phyloP scores from a whole-genome alignment of 2,888 invertebrate genomes.

The Meganola albula region DNA sequence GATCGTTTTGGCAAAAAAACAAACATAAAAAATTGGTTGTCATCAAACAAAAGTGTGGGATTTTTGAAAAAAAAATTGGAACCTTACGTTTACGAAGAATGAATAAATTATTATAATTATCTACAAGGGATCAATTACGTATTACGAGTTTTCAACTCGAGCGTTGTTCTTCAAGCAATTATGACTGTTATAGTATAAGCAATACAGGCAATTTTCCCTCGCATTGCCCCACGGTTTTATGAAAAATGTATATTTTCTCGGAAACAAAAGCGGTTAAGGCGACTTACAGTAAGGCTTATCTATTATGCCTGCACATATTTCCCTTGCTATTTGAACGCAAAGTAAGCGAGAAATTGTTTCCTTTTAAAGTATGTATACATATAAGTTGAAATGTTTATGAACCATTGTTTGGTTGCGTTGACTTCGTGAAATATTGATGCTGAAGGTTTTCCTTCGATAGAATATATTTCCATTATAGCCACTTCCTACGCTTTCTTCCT shows the following conservation, averaged over 20 bases:
- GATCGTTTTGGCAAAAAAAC: no score
- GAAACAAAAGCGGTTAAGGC: conserved; percentile 64
- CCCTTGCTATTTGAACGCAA: conserved; percentile 57
- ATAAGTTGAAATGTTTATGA: conserved; percentile 44
- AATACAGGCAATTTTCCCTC: conserved; percentile 56
- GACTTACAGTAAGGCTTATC: conserved; percentile 61
- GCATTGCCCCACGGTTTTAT: conserved; percentile 37
- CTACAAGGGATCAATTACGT: no score
- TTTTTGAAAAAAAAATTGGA: no score
- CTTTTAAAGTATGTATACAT: conserved; percentile 45
- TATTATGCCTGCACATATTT: conserved; percentile 59
- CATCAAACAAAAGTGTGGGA: no score
- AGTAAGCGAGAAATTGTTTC: conserved; percentile 68
- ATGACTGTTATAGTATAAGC: conserved; percentile 40
- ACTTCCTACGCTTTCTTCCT: background rate
- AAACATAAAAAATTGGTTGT: no score
- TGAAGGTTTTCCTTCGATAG: background rate
- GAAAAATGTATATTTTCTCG: conserved; percentile 62
- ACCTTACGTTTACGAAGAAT: no score
- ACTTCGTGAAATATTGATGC: background rate
- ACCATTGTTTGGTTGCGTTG: conserved; percentile 33
- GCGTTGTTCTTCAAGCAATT: conserved; percentile 47
- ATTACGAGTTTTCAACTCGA: no score
- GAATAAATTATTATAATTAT: no score
- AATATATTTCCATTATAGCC: background rate